Base-by-base conservation (phyloP, 2,888 invertebrate species). In the Gari tellinella region DNA sequence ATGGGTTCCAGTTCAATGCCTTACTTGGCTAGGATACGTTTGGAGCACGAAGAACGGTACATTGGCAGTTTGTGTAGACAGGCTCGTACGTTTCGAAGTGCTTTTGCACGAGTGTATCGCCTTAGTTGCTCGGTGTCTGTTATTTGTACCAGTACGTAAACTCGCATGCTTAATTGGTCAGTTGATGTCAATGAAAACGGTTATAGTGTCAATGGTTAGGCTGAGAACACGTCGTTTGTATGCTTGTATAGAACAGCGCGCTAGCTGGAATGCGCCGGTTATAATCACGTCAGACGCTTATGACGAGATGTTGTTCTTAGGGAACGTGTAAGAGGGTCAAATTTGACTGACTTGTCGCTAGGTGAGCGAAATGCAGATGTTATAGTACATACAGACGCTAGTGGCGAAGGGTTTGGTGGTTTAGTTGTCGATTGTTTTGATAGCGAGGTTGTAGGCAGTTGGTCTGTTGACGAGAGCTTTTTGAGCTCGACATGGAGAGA, bases 401-500 rank as follows among this genome's bases (percentile, higher is more conserved):
- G 64, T 51, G 43, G 21, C 14, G 21, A 38, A 26, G 74, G 68
- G 17, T 74, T 38, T 46, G 64, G 74, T 37, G 69, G 72, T 52
- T 77, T 46, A 40, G 26, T 60, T 17, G 53, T 60, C 12, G 51
- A 48, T 25, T 12, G 23, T 14, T 21, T 62, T 26, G 68, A 60
- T 17, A 55, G 19, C 46, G 41, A 62, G 12, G 49, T 77, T 8
- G 17, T 56, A 17, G 70, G 72, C 38, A 48, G 46, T 38, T 73
- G 62, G 73, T 56, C 63, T 45, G 48, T 14, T 12, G 17, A 12
- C 12, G 78, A 78, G 55, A 56, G 25, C 14, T 38, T 17, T 31
- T 31, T 38, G 23, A 78, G 72, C 49, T 78, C 78, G 37, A 81
- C 75, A 8, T 78, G 74, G 69, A 43, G 72, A 49, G 72, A 78